phyloP scores from a whole-genome alignment of 2,888 invertebrate species.

The Orthosia gracilis region DNA sequence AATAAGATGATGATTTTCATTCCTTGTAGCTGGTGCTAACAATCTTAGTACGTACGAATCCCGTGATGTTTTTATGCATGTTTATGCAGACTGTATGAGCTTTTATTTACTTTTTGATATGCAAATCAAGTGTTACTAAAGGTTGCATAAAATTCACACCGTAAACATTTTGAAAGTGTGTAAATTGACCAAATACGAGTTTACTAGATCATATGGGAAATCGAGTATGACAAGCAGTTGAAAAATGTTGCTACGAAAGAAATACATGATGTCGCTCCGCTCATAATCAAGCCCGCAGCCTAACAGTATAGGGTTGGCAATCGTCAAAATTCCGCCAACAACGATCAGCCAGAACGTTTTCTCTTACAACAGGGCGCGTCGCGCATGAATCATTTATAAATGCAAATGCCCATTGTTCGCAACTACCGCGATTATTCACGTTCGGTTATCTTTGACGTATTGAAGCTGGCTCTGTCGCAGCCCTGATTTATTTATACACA shows the following conservation, averaged over 20 bases:
- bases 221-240: not conserved
- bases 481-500: slow-evolving; percentile 72
- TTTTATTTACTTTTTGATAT: slow-evolving; percentile 1
- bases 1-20: not conserved
- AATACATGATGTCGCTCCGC: slow-evolving; percentile 25
- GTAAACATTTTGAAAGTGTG: not conserved
- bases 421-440: slow-evolving; percentile 85
- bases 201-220: not conserved
- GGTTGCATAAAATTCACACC: not conserved
- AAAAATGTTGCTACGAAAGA: not conserved
- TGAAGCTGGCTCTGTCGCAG: slow-evolving; percentile 70
- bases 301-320: slow-evolving; percentile 72
- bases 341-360: slow-evolving; percentile 78
- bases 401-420: slow-evolving; percentile 84
- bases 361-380: slow-evolving; percentile 78
- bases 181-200: not conserved
- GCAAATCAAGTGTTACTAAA: not conserved
- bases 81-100: not conserved
- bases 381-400: slow-evolving; percentile 87
- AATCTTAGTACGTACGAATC: not conserved
- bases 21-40: not conserved
- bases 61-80: not conserved
- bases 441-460: slow-evolving; percentile 84
- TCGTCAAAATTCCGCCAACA: slow-evolving; percentile 75
- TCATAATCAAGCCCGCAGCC: slow-evolving; percentile 18